Base-by-base conservation (phyloP, 2,113 vertebrate species). In the Apeltes quadracus region DNA sequence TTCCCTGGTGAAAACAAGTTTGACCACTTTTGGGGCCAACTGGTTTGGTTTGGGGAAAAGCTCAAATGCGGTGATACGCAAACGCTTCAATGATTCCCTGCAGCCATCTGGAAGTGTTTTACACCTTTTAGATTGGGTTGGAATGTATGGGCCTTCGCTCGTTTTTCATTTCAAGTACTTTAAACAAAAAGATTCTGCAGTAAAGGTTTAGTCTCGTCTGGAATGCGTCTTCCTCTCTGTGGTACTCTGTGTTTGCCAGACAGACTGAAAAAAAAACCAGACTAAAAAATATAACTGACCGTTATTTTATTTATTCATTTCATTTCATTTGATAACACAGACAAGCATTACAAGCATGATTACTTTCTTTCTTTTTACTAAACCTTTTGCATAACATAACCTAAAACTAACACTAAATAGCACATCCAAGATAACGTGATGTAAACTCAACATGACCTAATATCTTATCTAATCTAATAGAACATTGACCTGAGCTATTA, bases 61-160 rank as follows among this genome's bases (percentile, higher is more conserved):
- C 68, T 75, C 68, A 82, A 87, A 87, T 67, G 43, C 29, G 46
- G 76, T 38, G 67, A 91, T 92, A 79, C 88, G 90, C 88, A 81
- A 87, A 87, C 85, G 59, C 87, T 88, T 90, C 88, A 91, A 77
- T 92, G 83, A 86, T 89, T 84, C 78, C 84, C 81, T 72, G 75
- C 83, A 43, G 76, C 86, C 93, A 94, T 93, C 93, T 94, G 94
- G 92, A 94, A 94, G 85, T 74, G 78, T 88, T 94, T 94, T 92
- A 89, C 89, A 92, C 92, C 89, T 93, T 91, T 91, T 75, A 87
- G 87, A 90, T 85, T 81, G 71, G 71, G 46, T 14, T 87, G 91
- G 92, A 93, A 93, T 93, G 90, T 84, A 72, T 73, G 70, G n/a
- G 77, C 71, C 76, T 75, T 84, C 66, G 76, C 89, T 91, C 73